Base-by-base conservation (phyloP, 1,140 invertebrate species). In the Bradynema listronoti region DNA sequence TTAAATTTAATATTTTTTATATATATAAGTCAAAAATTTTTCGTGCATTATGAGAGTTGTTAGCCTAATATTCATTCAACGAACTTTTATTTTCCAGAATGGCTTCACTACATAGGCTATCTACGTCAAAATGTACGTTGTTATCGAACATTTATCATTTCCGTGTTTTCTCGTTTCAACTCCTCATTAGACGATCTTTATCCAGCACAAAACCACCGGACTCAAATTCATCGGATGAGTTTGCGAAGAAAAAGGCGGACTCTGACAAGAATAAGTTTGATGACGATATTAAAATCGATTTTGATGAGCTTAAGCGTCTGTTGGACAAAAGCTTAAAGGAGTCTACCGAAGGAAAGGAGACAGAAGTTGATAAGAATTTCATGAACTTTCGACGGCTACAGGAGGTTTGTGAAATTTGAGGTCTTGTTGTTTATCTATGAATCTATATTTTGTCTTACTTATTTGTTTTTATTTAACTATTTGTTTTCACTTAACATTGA, bases 341-440 rank as follows among this genome's bases (percentile, higher is more conserved):
- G 34, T 42, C 47, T 5, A 50, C 47, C n/a, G 25, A 69, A 11
- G 62, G 61, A 9, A 53, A 36, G 4, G 45, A 32, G 11, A 41
- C 29, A n/a, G 62, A 72, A 41, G 24, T 71, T 16, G 68, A 75
- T 36, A 72, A 72, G 43, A 63, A 69, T 33, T 72, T 75, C 51
- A 72, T 72, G 72, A 72, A 71, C 49, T 72, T 72, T 45, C 51
- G 50, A 43, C 58, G 53, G 39, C 9, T 22, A n/a, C 60, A 47
- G 33, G 72, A 69, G 55, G 68, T 66, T 14, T 11, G 45, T 45
- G 51, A 36, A 0, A 11, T n/a, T n/a, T n/a, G n/a, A n/a, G n/a
- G n/a, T n/a, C n/a, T n/a, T n/a, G n/a, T n/a, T n/a, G n/a, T n/a
- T n/a, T n/a, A n/a, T n/a, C n/a, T n/a, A n/a, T n/a, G n/a, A n/a